These are phyloP conservation scores for Listronotus oregonensis DNA, from an alignment of 1,140 invertebrate genomes.

Conservation along the genomic window DNA sequence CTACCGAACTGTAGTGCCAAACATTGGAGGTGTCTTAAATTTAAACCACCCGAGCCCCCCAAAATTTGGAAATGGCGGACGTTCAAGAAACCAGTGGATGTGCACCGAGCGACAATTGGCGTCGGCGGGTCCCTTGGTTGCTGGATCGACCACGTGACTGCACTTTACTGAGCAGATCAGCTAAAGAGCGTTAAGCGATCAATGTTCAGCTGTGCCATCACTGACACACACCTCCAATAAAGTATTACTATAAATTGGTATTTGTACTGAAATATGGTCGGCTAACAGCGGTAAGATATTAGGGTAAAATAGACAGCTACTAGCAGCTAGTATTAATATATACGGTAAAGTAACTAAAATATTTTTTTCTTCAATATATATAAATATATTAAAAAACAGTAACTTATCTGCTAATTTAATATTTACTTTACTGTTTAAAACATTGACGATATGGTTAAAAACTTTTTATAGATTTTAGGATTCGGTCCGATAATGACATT, in stretches of 20 bases:
- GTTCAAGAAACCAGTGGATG: constrained; percentile 39
- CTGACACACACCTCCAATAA: constrained; percentile 64
- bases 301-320: background rate
- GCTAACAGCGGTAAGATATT: constrained; percentile 21
- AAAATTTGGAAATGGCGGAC: constrained; percentile 45
- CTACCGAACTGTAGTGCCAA: constrained; percentile 32
- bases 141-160: constrained; percentile 61
- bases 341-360: no score
- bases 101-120: constrained; percentile 49
- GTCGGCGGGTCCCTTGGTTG: constrained; percentile 63
- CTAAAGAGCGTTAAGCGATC: constrained; percentile 64
- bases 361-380: no score
- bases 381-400: no score
- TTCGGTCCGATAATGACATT: no score
- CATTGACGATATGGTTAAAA: no score
- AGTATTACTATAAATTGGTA: constrained; percentile 19
- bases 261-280: constrained; percentile 49
- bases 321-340: background rate
- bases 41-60: constrained; percentile 36
- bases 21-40: constrained; percentile 34
- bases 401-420: no score
- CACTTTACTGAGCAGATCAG: constrained; percentile 67
- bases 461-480: no score
- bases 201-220: constrained; percentile 71
- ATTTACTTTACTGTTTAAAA: no score